Evolutionary conservation across 2,888 invertebrate genomes (phyloP).

Genomic region (Brenthis ino): DNA sequence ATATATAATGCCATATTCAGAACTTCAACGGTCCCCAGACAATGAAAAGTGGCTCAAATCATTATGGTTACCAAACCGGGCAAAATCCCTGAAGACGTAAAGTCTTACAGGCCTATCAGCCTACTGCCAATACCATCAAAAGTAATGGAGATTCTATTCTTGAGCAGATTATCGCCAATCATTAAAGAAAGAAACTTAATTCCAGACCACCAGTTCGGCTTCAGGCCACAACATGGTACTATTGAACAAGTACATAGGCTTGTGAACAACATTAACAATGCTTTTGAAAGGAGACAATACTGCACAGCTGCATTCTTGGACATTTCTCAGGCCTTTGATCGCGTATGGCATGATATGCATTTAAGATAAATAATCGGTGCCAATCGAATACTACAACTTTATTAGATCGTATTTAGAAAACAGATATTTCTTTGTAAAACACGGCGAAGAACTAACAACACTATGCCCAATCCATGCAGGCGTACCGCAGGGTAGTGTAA

Average conservation of each 20-base stretch:
- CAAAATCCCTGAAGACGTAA: slow-evolving; percentile 32
- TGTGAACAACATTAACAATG: too few relatives aligned
- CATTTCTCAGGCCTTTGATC: too few relatives aligned
- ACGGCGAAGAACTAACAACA: neutral
- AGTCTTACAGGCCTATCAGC: slow-evolving; percentile 42
- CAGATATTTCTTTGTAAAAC: neutral
- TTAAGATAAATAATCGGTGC: neutral
- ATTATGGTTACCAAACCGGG: slow-evolving; percentile 42
- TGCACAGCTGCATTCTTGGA: too few relatives aligned
- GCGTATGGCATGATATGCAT: too few relatives aligned
- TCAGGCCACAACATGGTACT: too few relatives aligned
- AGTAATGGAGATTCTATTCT: slow-evolving; percentile 11
- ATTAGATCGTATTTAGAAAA: neutral
- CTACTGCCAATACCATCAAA: slow-evolving; percentile 25
- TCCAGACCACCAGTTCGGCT: too few relatives aligned
- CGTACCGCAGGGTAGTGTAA: slow-evolving; percentile 12
- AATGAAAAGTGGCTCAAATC: slow-evolving; percentile 42
- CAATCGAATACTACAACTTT: neutral
- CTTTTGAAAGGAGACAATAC: too few relatives aligned
- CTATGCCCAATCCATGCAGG: neutral
- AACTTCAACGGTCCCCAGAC: slow-evolving; percentile 17
- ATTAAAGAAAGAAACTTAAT: too few relatives aligned
- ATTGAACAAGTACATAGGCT: too few relatives aligned
- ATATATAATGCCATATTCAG: slow-evolving; percentile 22
- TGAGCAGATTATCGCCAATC: slow-evolving; percentile 1